A percentile compares a stretch with the other conserved stretches of the same genome.
Conservation (phyloP, 2,888 invertebrate species). For the Caenorhabditis becei region DNA sequence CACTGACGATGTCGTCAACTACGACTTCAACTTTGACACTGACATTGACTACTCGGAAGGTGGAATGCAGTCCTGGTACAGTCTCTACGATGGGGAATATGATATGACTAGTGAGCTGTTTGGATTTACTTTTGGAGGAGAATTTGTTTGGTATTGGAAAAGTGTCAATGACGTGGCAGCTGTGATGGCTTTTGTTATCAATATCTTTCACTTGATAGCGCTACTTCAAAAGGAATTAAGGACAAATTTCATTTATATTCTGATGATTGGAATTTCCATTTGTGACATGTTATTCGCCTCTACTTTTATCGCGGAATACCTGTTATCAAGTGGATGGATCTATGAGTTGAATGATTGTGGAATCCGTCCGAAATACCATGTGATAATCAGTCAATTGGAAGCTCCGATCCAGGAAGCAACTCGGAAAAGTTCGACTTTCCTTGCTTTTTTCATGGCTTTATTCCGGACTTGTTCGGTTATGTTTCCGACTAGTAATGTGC, state of each 20-base stretch:
- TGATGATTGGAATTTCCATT: constrained; percentile 1
- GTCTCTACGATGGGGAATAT: not conserved
- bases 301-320: not conserved
- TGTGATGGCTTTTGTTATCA: not conserved
- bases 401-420: not conserved
- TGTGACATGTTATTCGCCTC: not conserved
- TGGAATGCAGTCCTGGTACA: not conserved
- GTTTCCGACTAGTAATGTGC: constrained; percentile 18
- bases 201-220: constrained; percentile 1
- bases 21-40: not conserved
- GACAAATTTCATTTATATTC: constrained; percentile 1
- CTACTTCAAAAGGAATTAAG: not conserved
- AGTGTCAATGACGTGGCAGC: not conserved
- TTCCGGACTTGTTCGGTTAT: constrained; percentile 14
- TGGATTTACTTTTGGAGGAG: too few relatives aligned
- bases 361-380: not conserved
- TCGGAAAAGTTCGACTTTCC: not conserved
- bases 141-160: too few relatives aligned
- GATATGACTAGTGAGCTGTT: too few relatives aligned
- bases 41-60: not conserved
- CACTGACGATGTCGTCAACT: not conserved
- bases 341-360: not conserved
- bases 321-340: not conserved
- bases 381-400: not conserved
- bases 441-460: constrained; percentile 17